Evolutionary conservation across 2,113 vertebrate species (phyloP), one percentile per base, ranked within the genome.

Genomic region (Psophia crepitans): DNA sequence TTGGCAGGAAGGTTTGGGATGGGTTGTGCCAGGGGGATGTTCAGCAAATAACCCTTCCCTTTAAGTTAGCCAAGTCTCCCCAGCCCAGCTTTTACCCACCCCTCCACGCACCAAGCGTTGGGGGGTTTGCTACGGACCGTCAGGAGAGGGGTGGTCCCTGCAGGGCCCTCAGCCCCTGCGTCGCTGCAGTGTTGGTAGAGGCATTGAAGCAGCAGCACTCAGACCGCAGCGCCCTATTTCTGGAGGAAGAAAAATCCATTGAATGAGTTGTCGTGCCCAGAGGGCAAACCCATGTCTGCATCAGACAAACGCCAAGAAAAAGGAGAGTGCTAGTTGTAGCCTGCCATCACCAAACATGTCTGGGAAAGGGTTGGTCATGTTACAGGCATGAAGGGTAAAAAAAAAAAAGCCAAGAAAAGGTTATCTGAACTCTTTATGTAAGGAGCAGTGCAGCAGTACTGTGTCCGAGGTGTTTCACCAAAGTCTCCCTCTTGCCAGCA

Each of bases 211-310:
- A 66, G 70, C 83, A 71, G 91, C 57, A 3, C 65, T 76, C 84
- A 16, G 58, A 66, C 75, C 44, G 2, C 81, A n/a, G 60, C 5
- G 0, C 84, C 74, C 94, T 82, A 14, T 53, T 93, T 77, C 93
- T 30, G 44, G 56, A 30, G 28, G 41, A 75, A 16, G 12, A 61
- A 23, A 26, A 81, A 91, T 65, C 90, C 78, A 66, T 17, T 49
- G 94, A 53, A 63, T 95, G 33, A 96, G 68, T 85, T 92, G 91
- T 68, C 32, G 80, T 94, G 97, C 93, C 95, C 91, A 66, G 44
- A 82, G 95, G 91, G 96, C 94, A 96, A 89, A 96, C 10, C 11
- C 0, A 2, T 61, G 66, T 49, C 73, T 91, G 73, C 85, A 61
- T 33, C 87, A 93, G 82, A 6, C 84, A 66, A 35, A 87, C 0